A percentile compares a stretch with the other conserved stretches of the same genome.
phyloP scores from a whole-genome alignment of 2,888 invertebrate genomes.

The Drosophila affinis region DNA sequence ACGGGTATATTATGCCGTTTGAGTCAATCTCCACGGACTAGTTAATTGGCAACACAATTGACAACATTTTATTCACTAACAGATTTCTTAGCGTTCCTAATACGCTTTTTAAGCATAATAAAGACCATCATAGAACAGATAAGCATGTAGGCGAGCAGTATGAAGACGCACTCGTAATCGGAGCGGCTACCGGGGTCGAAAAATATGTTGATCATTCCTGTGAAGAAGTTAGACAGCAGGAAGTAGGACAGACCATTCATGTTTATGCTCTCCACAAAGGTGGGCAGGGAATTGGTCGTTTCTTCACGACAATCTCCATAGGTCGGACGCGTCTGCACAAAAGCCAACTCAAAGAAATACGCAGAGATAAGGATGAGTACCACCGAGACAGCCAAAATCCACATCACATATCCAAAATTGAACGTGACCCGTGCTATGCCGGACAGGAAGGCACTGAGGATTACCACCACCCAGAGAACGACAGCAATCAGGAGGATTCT shows the following conservation, averaged over 20 bases:
- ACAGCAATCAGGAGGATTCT: slow-evolving; percentile 66
- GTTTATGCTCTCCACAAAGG: slow-evolving; percentile 89
- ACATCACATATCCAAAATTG: slow-evolving; percentile 92
- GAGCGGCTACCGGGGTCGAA: slow-evolving; percentile 86
- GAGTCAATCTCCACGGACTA: slow-evolving; percentile 51
- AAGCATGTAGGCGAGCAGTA: slow-evolving; percentile 87
- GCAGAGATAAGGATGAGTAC: slow-evolving; percentile 88
- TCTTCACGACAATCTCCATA: not conserved
- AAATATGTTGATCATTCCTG: slow-evolving; percentile 91
- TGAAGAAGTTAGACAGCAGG: slow-evolving; percentile 91
- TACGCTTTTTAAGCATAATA: slow-evolving; percentile 62
- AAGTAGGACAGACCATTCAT: slow-evolving; percentile 94
- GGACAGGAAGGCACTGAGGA: slow-evolving; percentile 84
- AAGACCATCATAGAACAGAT: slow-evolving; percentile 67
- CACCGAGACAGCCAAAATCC: slow-evolving; percentile 88
- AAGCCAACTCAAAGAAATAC: slow-evolving; percentile 82
- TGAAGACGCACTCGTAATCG: slow-evolving; percentile 83
- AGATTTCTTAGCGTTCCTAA: slow-evolving; percentile 73
- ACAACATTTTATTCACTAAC: not conserved
- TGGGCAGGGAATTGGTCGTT: slow-evolving; percentile 27
- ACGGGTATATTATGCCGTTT: slow-evolving; percentile 74
- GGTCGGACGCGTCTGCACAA: slow-evolving; percentile 11
- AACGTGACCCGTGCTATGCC: slow-evolving; percentile 91
- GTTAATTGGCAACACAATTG: not conserved
- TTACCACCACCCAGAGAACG: slow-evolving; percentile 84